Percentiles rank a stretch among this genome's conserved stretches.
These are phyloP conservation scores for Polymixis lichenea DNA, from an alignment of 2,888 invertebrate genomes.

Conservation along the genomic window DNA sequence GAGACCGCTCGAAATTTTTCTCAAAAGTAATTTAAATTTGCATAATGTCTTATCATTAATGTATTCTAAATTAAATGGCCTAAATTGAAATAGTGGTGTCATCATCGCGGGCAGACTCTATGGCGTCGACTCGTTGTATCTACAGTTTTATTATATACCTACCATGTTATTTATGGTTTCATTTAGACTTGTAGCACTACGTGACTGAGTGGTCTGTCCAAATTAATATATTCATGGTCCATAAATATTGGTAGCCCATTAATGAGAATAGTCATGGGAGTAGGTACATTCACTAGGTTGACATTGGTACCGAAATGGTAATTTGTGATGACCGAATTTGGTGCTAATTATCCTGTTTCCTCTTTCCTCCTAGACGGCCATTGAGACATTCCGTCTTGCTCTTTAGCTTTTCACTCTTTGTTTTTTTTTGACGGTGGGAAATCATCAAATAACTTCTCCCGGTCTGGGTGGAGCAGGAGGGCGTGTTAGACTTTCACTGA, in stretches of 20 bases:
- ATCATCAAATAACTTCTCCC: no score
- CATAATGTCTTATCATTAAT: conserved; percentile 75
- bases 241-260: conserved; percentile 65
- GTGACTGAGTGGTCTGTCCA: conserved; percentile 65
- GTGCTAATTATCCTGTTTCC: conserved; percentile 23
- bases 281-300: conserved; percentile 50
- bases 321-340: conserved; percentile 32
- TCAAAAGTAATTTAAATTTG: conserved; percentile 69
- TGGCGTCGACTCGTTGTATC: conserved; percentile 75
- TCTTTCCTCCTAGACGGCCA: neutral
- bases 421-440: no score
- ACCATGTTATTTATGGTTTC: conserved; percentile 72
- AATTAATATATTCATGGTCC: conserved; percentile 71
- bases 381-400: neutral
- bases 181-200: conserved; percentile 68
- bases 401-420: neutral
- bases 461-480: no score
- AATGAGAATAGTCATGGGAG: conserved; percentile 57
- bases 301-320: conserved; percentile 18
- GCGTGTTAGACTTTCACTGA: no score
- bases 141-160: conserved; percentile 65
- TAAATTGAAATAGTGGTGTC: conserved; percentile 75
- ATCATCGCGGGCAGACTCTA: conserved; percentile 76
- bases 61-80: conserved; percentile 73
- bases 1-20: conserved; percentile 60